Percentiles rank a stretch among this genome's conserved stretches.
Evolutionary conservation across 2,888 invertebrate species (phyloP).

Genomic region (Desoria tigrina): DNA sequence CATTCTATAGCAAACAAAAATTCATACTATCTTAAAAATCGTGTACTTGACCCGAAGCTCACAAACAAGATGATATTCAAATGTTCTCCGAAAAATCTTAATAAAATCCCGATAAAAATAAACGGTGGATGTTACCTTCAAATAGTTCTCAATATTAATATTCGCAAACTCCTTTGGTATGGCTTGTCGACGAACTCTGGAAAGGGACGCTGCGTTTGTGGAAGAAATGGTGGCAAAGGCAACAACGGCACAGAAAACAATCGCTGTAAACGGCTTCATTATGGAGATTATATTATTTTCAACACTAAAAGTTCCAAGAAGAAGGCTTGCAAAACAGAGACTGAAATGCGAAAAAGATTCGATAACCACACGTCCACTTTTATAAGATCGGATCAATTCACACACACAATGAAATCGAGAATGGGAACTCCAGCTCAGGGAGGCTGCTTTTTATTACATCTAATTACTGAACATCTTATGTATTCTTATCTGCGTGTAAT

Average conservation of each 20-base stretch:
- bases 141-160: constrained; percentile 52
- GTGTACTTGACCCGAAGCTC: not conserved
- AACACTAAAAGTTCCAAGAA: not conserved
- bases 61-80: too few species aligned
- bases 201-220: constrained; percentile 32
- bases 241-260: constrained; percentile 32
- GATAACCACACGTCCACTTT: constrained; percentile 3
- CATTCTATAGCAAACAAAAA: constrained; percentile 45
- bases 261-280: constrained; percentile 25
- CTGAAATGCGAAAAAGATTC: constrained; percentile 14
- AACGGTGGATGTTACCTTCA: constrained; percentile 53
- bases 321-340: not conserved
- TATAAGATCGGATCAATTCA: constrained; percentile 10
- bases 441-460: constrained; percentile 4
- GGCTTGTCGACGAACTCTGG: constrained; percentile 41
- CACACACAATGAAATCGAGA: constrained; percentile 2
- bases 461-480: not conserved
- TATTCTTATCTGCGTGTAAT: not conserved
- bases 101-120: not conserved
- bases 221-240: constrained; percentile 23
- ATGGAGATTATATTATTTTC: too few species aligned
- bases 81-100: constrained; percentile 2
- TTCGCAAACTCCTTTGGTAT: constrained; percentile 52
- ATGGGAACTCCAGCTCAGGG: constrained; percentile 21
- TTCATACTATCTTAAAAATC: too few species aligned